Base-by-base conservation (phyloP, 1,140 invertebrate species). In the Leguminivora glycinivorella region DNA sequence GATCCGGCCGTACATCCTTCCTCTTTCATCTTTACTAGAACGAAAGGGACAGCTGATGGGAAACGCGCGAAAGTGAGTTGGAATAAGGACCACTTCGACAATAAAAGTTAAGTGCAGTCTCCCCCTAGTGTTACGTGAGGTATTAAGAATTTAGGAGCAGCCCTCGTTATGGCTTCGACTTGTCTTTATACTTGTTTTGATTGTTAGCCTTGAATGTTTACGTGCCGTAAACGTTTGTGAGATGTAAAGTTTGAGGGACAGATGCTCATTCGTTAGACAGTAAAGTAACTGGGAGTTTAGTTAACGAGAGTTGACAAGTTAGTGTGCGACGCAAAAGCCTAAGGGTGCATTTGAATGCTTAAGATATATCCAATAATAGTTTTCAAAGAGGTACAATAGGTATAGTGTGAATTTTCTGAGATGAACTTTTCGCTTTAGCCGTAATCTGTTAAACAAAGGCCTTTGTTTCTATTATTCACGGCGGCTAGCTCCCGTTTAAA, bases 91-190 rank as follows among this genome's bases (percentile, higher is more conserved):
- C n/a, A n/a, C 56, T 43, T 40, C n/a, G 24, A 71, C 47, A 69
- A 69, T 72, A 72, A 72, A 72, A 72, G 71, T 69, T 69, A 72
- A 72, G 71, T 72, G 71, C 71, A 72, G 7, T 43, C 47, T 52
- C 58, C 58, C 71, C 58, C 40, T 56, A n/a, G 22, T 67, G 24
- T 72, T 72, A 72, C 67, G 71, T 72, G 71, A 72, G 71, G 71
- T 72, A 69, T 72, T 72, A 72, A 67, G 71, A 72, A 72, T 72
- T 72, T 72, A 69, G 71, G 56, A 70, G 56, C 69, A 70, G 17
- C 56, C 67, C 63, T 56, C 34, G 43, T 52, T 68, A n/a, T 24
- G 34, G 25, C 40, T 22, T 52, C 58, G 58, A 68, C 66, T 68
- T 68, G 67, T 70, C 63, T 34, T 67, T 67, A 56, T 68, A 17